Base-by-base conservation (phyloP, 37 sponge, comb jelly and placozoan species). In the Halisarca cf. caerulea region DNA sequence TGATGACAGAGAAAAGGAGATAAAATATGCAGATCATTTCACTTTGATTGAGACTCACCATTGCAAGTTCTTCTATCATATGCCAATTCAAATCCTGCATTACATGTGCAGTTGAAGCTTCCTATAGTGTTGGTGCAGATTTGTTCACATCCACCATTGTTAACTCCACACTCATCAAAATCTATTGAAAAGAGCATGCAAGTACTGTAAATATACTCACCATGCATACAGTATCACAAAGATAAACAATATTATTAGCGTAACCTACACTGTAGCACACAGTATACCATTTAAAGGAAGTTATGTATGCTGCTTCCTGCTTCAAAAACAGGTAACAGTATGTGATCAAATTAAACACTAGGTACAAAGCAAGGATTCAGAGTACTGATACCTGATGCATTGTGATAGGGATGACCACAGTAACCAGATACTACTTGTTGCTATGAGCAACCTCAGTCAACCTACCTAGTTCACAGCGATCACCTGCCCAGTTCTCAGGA, bases 241-340 rank as follows among this genome's bases (percentile, higher is more conserved):
- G 15, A 20, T 57, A 57, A 20, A 15, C 20, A 57, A 21, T 21
- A 20, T 20, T 57, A 57, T 57, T 21, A 57, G 58, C 20, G 20
- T 20, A 15, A 57, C 20, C 58, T 57, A 57, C 15, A 57, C 20
- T 21, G 58, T 57, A 21, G 20, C 58, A 57, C 58, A 57, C 58
- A 57, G 58, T 57, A 20, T 21, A 20, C 20, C 20, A 57, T 21
- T 20, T 57, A 57, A 15, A 57, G 58, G 15, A 21, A 15, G 18
- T 20, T 57, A 21, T 57, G 58, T 64, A 33, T 11, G 8, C 17
- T 64, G 35, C 74, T 33, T 41, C 85, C 86, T 83, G 34, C 1
- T 68, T 53, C 91, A 90, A 23, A 84, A 71, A 11, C 4, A 0
- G n/a, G n/a, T n/a, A n/a, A n/a, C n/a, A n/a, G n/a, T n/a, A n/a